Base-by-base conservation (phyloP, 2,113 vertebrate genomes). In the Phoxinus phoxinus region DNA sequence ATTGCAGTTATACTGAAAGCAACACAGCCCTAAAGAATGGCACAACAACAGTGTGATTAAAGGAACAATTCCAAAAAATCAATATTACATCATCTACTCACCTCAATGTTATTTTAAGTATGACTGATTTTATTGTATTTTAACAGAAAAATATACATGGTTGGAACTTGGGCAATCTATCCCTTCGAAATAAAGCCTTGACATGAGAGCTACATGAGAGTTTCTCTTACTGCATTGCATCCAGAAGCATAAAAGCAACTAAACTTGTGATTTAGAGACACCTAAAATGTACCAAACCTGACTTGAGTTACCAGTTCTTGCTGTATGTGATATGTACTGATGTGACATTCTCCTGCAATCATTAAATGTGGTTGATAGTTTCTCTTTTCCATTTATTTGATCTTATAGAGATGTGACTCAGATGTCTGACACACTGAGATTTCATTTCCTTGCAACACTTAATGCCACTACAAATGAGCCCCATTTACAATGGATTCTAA, bases 391-490 rank as follows among this genome's bases (percentile, higher is more conserved):
- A 41, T 83, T 72, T 83, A 72, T 83, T 21, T 58, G 32, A n/a
- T 83, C 67, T 17, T 58, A 41, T 41, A 83, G 67, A 83, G 65
- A 72, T 37, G 3, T 61, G 67, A 72, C 48, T 83, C 65, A 25
- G 30, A 83, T 48, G 23, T 73, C 46, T 83, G 65, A 69, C 61
- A 69, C 59, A 46, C 44, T 3, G 11, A 83, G 30, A 56, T 83
- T 83, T 41, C 81, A 72, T 83, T 83, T 83, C 30, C 13, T 53
- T 83, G 27, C 48, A 25, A 41, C 67, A 73, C 81, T 30, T 83
- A 73, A 72, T 72, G 32, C 67, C 15, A 19, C 30, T 58, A 53
- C 67, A 72, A 58, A 72, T 72, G 23, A 37, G 73, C 41, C 23
- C 48, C 21, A 25, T 51, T 81, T 53, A 53, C 63, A 69, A 35